Base-by-base conservation (phyloP, 2,113 vertebrate species). In the Puntigrus tetrazona region DNA sequence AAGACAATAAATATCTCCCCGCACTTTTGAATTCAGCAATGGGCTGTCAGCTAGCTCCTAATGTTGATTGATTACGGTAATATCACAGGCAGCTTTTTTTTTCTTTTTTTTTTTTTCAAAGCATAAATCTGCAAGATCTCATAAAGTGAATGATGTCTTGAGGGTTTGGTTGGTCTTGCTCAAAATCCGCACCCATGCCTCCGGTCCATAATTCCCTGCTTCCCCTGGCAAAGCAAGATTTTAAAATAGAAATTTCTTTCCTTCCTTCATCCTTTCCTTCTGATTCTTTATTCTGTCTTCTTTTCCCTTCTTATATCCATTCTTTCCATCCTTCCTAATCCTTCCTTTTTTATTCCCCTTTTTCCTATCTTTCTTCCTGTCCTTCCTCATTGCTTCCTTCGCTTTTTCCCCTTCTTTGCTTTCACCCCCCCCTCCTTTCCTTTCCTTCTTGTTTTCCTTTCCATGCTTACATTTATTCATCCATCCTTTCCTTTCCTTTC, bases 211-310 rank as follows among this genome's bases (percentile, higher is more conserved):
- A 38, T 38, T 16, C 20, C 45, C 31, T 52, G 25, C 34, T 45
- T 57, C 31, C n/a, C 47, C 29, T 74, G n/a, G 50, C 75, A 78
- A 20, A 38, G 50, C 27, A 34, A 52, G 25, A 52, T 45, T 25
- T 78, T 34, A 13, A 84, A 73, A 22, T 84, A 79, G 61, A 38
- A 8, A 14, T 43, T n/a, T 27, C 22, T 14, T 85, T 88, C 63
- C 76, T 1, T 82, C 84, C 63, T 90, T 89, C 78, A 22, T 63
- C 7, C 87, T 84, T 25, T 69, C 31, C 80, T 88, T 36, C 87
- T 0, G n/a, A n/a, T 38, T 36, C 45, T 5, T 16, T 14, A n/a
- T 50, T 47, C 18, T 52, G 34, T 76, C 61, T 82, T 72, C n/a
- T 61, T 25, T 70, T 69, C n/a, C 43, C 81, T 72, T 25, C 5